Percentiles rank a stretch among this genome's conserved stretches.
These are phyloP conservation scores for Promerops cafer DNA, from an alignment of 2,113 vertebrate species.

Conservation along the genomic window DNA sequence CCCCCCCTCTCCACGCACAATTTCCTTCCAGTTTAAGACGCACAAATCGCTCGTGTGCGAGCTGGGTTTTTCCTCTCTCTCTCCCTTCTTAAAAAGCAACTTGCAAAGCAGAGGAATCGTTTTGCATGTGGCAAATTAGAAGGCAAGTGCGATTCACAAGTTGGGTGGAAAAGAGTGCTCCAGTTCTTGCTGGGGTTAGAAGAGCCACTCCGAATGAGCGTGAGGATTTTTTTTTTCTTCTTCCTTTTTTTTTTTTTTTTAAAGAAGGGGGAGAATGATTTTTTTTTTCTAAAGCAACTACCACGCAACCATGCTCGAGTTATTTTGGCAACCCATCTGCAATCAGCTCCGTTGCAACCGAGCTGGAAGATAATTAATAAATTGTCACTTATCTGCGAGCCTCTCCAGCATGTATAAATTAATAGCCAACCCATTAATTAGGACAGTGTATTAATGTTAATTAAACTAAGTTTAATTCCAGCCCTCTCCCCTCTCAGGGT, in stretches of 20 bases:
- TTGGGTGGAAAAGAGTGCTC: conserved; percentile 61
- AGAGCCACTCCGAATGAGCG: conserved; percentile 51
- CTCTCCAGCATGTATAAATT: conserved; percentile 58
- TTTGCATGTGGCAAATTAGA: conserved; percentile 68
- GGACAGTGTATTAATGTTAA: conserved; percentile 63
- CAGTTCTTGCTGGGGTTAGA: conserved; percentile 62
- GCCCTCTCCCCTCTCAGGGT: conserved; percentile 31
- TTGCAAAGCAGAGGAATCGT: conserved; percentile 64
- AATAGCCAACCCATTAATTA: conserved; percentile 62
- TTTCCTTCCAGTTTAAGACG: conserved; percentile 60
- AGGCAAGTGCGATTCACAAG: conserved; percentile 66
- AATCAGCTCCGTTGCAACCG: conserved; percentile 63
- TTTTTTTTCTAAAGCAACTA: conserved; percentile 34
- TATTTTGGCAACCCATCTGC: conserved; percentile 61
- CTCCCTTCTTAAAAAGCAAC: conserved; percentile 61
- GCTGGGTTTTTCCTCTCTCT: conserved; percentile 58
- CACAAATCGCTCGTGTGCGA: conserved; percentile 48
- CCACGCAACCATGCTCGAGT: conserved; percentile 62
- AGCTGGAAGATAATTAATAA: conserved; percentile 61
- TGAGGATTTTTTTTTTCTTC: conserved; percentile 20
- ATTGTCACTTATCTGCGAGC: conserved; percentile 52
- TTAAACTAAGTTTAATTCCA: conserved; percentile 60
- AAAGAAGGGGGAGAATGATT: neutral
- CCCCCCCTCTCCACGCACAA: conserved; percentile 40
- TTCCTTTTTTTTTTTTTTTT: neutral